phyloP scores from a whole-genome alignment of 1,140 invertebrate genomes.

The Homalodisca vitripennis region DNA sequence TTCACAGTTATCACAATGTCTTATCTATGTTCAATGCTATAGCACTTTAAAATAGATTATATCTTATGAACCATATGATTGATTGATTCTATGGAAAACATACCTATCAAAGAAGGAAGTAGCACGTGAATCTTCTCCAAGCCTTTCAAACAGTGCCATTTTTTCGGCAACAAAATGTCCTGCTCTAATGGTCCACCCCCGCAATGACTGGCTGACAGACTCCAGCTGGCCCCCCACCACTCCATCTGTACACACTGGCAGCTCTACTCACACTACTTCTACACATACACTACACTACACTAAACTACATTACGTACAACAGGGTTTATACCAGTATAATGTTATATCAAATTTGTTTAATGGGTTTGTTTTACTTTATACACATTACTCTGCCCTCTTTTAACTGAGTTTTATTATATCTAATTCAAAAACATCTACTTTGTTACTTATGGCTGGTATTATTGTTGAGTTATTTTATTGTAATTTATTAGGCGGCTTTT shows the following conservation, averaged over 20 bases:
- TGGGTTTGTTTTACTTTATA: too few relatives aligned
- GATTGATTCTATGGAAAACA: too few relatives aligned
- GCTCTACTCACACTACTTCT: slow-evolving; percentile 6
- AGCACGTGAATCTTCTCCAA: slow-evolving; percentile 51
- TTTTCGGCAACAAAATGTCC: slow-evolving; percentile 77
- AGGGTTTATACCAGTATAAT: neutral
- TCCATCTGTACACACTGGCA: slow-evolving; percentile 18
- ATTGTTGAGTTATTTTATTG: too few relatives aligned
- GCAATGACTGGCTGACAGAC: slow-evolving; percentile 48
- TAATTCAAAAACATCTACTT: too few relatives aligned
- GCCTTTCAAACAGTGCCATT: slow-evolving; percentile 66
- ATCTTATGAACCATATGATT: too few relatives aligned
- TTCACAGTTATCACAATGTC: too few relatives aligned
- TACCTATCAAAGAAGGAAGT: slow-evolving; percentile 59
- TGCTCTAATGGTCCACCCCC: slow-evolving; percentile 73
- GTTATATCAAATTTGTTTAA: neutral
- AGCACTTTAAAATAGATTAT: too few relatives aligned
- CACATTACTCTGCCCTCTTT: too few relatives aligned
- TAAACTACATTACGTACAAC: neutral
- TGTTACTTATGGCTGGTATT: too few relatives aligned
- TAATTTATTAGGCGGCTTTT: too few relatives aligned
- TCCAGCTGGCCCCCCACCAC: slow-evolving; percentile 42
- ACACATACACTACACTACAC: slow-evolving; percentile 10
- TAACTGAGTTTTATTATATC: too few relatives aligned
- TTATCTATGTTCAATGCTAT: too few relatives aligned